Base-by-base conservation (phyloP, 2,888 invertebrate genomes). In the Aleiodes testaceus region DNA sequence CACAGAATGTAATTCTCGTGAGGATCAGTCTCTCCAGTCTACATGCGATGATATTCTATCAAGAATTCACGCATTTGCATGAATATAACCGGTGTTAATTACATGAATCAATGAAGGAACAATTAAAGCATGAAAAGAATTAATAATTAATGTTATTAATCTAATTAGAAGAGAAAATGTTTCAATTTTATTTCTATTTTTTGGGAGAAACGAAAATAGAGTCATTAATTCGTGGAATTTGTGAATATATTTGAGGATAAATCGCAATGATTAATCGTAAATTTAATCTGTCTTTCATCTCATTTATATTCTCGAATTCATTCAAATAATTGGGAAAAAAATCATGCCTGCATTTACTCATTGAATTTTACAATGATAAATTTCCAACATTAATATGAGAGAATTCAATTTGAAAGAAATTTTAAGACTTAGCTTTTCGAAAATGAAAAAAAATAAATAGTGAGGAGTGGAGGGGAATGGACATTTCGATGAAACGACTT, bases 31-130 rank as follows among this genome's bases (percentile, higher is more conserved):
- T 69, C 80, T 80, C 76, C 79, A 80, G 47, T 50, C 69, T 14
- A 69, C 77, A 18, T 76, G 77, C 67, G 85, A 85, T 70, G 84
- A 85, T 53, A 79, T 80, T 12, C 72, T 84, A 1, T 73, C 84
- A 20, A 81, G 83, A 20, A 79, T 85, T 65, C 85, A 84, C 65
- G 82, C 84, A 55, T 85, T 82, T 70, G 82, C 82, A 71, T 85
- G 80, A 85, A 73, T 78, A 50, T 22, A 63, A 63, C 14, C 16
- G 16, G 47, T 47, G 14, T 47, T 52, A 20, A 52, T 49, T 26
- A 36, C 36, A 7, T 6, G 36, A 22, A 49, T 49, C 12, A 16
- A 18, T 11, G 20, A 45, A 20, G 52, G 36, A 12, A 26, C n/a
- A 52, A 65, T 65, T 44, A 42, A 36, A 61, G n/a, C 26, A 16